Percentiles rank a stretch among this genome's conserved stretches.
Conservation (phyloP, 1,140 invertebrate species). For the Tachypleus tridentatus region DNA sequence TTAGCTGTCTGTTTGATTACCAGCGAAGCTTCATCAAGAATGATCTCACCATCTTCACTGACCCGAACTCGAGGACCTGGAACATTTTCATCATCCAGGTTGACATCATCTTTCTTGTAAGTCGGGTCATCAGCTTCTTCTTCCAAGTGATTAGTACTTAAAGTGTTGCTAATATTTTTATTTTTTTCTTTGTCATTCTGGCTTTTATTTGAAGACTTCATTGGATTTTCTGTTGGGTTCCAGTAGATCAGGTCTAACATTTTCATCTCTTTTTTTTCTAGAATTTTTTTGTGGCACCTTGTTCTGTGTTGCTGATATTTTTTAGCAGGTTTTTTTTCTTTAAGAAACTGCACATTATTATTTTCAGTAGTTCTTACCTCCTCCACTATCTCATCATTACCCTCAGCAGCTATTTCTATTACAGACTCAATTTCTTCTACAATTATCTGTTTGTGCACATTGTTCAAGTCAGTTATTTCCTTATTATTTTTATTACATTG, state of each 20-base stretch:
- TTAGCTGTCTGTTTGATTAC: conserved; percentile 12
- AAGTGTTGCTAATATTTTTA: background rate
- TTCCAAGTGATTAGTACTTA: background rate
- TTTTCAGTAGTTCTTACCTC: too few relatives aligned
- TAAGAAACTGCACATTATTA: too few relatives aligned
- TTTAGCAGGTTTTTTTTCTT: background rate
- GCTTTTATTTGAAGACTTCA: background rate
- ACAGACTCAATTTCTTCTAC: too few relatives aligned
- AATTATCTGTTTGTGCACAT: too few relatives aligned
- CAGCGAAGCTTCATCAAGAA: conserved; percentile 53
- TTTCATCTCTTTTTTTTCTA: conserved; percentile 2
- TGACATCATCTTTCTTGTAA: background rate
- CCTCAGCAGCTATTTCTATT: too few relatives aligned
- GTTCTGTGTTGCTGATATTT: background rate
- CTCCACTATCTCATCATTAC: too few relatives aligned
- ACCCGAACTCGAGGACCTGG: conserved; percentile 77
- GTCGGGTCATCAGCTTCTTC: background rate
- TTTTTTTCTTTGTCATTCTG: background rate
- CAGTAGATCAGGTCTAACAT: conserved; percentile 1
- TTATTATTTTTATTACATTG: too few relatives aligned
- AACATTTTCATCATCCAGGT: conserved; percentile 33
- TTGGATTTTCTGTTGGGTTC: background rate
- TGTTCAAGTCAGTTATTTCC: too few relatives aligned
- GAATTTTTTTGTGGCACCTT: background rate
- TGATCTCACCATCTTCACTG: conserved; percentile 69